Base-by-base conservation (phyloP, 2,888 invertebrate genomes). In the Lepeophtheirus nordmannii region DNA sequence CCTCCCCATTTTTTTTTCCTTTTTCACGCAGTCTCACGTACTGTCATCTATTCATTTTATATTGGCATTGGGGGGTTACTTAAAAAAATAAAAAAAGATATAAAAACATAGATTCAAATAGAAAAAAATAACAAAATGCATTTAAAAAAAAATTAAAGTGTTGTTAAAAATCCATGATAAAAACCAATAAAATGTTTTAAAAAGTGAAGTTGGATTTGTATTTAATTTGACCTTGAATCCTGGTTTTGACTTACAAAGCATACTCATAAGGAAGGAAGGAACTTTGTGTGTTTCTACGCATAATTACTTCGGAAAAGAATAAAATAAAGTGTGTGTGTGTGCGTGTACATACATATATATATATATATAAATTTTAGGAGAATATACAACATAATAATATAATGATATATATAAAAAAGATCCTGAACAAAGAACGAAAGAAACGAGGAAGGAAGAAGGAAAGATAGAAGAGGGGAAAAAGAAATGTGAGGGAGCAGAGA, bases 121-220 rank as follows among this genome's bases (percentile, higher is more conserved):
- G 30, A 30, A 30, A 30, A 61, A 63, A 63, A 63, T n/a, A 20
- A 46, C 14, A 46, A 53, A 56, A 62, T 30, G n/a, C 10, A 30
- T 38, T 60, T 22, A 60, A 37, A 62, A 62, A 11, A 12, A 30
- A 37, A 38, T 20, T 14, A 10, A 38, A 40, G 20, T 14, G 39
- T 38, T 40, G 17, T 39, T 10, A 60, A 60, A 60, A 60, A n/a
- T 23, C n/a, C 39, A 53, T 46, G 41, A 53, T 63, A 22, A 23
- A 63, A 63, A 63, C 38, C 1, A 40, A 20, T 23, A 10, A 63
- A 63, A 63, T 46, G 23, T 10, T 17, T 20, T 10, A 46, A 63
- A 63, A 61, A 61, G 37, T 30, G n/a, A 17, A 61, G 14, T 61
- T 30, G 12, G 23, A 58, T 30, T 30, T 30, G 30, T 30, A 30